Percentiles rank a stretch among this genome's conserved stretches.
Conservation (phyloP, 2,797 vertebrate species). For the Pseudomugil gertrudae region DNA sequence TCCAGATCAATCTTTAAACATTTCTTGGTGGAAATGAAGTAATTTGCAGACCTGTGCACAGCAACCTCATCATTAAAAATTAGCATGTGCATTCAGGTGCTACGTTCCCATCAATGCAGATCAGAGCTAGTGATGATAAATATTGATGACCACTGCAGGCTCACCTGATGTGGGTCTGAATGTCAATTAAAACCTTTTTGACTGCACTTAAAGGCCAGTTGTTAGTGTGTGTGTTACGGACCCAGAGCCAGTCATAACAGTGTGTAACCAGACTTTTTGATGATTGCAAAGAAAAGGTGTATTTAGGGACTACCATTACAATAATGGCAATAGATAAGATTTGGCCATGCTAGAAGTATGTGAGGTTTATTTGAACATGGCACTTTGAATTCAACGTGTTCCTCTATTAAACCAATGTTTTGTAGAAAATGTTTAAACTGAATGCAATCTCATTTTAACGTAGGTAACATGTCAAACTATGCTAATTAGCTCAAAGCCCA, state of each 20-base stretch:
- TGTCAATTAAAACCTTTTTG: neutral
- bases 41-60: neutral
- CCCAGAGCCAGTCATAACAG: too few species aligned
- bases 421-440: too few species aligned
- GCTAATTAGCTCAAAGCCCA: neutral
- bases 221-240: neutral
- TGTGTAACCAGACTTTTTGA: neutral
- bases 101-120: neutral
- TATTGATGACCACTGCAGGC: neutral
- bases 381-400: too few species aligned
- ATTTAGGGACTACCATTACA: too few species aligned
- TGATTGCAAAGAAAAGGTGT: neutral
- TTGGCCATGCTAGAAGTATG: neutral
- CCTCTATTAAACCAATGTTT: neutral
- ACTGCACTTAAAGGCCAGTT: neutral
- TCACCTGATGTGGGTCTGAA: neutral
- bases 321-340: neutral
- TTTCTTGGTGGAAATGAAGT: neutral
- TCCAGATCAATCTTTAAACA: neutral
- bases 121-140: neutral
- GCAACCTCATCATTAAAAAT: constrained; percentile 1
- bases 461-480: neutral
- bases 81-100: neutral
- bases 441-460: too few species aligned
- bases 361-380: neutral